These are phyloP conservation scores for Sebastes oblongus DNA, from an alignment of 2,797 vertebrate genomes.

Conservation along the genomic window DNA sequence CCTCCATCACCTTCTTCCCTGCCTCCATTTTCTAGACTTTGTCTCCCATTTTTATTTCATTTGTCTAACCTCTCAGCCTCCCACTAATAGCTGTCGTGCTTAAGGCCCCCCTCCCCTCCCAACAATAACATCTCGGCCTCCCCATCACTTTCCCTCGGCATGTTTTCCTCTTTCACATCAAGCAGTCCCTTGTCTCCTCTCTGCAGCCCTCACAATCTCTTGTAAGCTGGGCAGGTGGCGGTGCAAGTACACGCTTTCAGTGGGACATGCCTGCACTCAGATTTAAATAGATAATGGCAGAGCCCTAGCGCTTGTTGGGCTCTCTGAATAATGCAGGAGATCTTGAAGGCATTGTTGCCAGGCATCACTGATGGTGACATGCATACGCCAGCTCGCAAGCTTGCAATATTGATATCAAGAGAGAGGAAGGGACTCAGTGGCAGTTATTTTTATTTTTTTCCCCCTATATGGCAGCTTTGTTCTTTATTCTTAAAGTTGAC, in stretches of 20 bases:
- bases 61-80: constrained; percentile 27
- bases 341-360: constrained; percentile 79
- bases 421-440: constrained; percentile 22
- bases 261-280: constrained; percentile 71
- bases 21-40: constrained; percentile 37
- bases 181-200: constrained; percentile 47
- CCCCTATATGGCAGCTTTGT: constrained; percentile 10
- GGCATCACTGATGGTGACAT: constrained; percentile 74
- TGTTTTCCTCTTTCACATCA: constrained; percentile 38
- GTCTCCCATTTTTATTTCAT: constrained; percentile 43
- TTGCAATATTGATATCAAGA: constrained; percentile 78
- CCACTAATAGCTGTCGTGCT: constrained; percentile 35
- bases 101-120: constrained; percentile 11
- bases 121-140: constrained; percentile 32
- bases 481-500: constrained; percentile 6
- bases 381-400: constrained; percentile 62
- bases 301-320: constrained; percentile 72
- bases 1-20: constrained; percentile 41
- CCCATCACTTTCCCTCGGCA: constrained; percentile 12
- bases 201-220: constrained; percentile 31
- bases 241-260: constrained; percentile 59
- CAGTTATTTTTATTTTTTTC: constrained; percentile 24
- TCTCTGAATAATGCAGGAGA: constrained; percentile 79
- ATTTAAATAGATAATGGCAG: constrained; percentile 83
- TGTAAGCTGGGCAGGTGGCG: constrained; percentile 71